Conservation (phyloP, 2,888 invertebrate genomes). For the Molorchus minor region DNA sequence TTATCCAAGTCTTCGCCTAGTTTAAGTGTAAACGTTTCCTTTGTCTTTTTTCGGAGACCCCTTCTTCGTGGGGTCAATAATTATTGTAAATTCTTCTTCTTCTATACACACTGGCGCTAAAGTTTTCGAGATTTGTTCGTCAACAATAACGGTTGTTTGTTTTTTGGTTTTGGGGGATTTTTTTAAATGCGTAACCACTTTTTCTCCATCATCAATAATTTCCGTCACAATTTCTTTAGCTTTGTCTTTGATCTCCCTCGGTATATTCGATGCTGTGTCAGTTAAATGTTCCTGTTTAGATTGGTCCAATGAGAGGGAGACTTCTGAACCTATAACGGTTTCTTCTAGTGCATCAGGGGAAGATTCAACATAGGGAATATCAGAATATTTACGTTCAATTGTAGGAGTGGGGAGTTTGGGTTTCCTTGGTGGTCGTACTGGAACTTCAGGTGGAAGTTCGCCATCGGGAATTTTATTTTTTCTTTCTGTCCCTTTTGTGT, state of each 20-base stretch:
- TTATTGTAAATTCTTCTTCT: slow-evolving; percentile 56
- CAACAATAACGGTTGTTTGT: slow-evolving; percentile 47
- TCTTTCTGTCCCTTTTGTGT: slow-evolving; percentile 50
- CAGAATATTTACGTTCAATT: slow-evolving; percentile 50
- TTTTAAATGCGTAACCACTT: slow-evolving; percentile 30
- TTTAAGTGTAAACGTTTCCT: slow-evolving; percentile 52
- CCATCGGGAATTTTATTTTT: slow-evolving; percentile 46
- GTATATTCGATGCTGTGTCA: slow-evolving; percentile 30
- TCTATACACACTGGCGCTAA: slow-evolving; percentile 55
- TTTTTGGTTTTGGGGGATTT: slow-evolving; percentile 45
- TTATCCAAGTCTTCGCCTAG: slow-evolving; percentile 50
- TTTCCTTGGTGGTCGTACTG: slow-evolving; percentile 50
- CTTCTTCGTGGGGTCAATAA: slow-evolving; percentile 53
- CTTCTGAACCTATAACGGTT: too few species aligned
- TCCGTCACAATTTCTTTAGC: slow-evolving; percentile 46
- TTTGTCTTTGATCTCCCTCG: slow-evolving; percentile 41
- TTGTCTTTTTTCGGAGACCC: slow-evolving; percentile 52
- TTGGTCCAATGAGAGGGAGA: too few species aligned
- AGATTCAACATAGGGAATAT: slow-evolving; percentile 58
- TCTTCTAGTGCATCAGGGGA: slow-evolving; percentile 47
- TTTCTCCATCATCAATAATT: slow-evolving; percentile 37
- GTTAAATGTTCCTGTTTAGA: too few species aligned
- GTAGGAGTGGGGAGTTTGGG: slow-evolving; percentile 56
- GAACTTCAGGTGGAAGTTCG: slow-evolving; percentile 49
- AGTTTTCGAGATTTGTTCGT: slow-evolving; percentile 55